Percentiles rank a stretch among this genome's conserved stretches.
Conservation (phyloP, 2,797 vertebrate genomes). For the Rhodeus uyekii region DNA sequence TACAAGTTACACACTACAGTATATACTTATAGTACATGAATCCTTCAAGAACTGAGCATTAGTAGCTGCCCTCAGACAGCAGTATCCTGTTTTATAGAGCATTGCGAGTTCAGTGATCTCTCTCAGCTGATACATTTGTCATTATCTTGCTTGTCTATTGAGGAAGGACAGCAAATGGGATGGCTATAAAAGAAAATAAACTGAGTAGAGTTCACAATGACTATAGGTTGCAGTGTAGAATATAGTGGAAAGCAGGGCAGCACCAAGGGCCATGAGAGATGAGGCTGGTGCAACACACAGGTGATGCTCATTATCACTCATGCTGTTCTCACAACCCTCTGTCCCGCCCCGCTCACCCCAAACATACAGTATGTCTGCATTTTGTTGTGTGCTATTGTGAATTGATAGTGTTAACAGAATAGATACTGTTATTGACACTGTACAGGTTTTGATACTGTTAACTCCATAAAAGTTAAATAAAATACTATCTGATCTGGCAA, state of each 20-base stretch:
- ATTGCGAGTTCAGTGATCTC: conserved; percentile 10
- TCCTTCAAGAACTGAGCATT: not conserved
- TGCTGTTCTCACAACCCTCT: too few relatives aligned
- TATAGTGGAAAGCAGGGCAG: too few relatives aligned
- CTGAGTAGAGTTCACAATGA: not conserved
- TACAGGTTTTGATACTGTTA: not conserved
- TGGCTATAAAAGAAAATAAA: not conserved
- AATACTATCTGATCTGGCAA: not conserved
- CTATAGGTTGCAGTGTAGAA: not conserved
- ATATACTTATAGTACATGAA: not conserved
- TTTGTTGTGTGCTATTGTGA: not conserved
- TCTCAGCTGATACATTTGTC: not conserved
- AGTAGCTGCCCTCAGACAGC: conserved; percentile 15
- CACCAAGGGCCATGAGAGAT: too few relatives aligned
- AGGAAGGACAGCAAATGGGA: not conserved
- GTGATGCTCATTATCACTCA: too few relatives aligned
- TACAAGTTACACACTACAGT: conserved; percentile 9
- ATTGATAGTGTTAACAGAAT: not conserved
- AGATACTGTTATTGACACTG: not conserved
- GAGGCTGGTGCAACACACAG: too few relatives aligned
- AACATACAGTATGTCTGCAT: too few relatives aligned
- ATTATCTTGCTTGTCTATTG: not conserved
- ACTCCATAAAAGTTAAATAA: not conserved
- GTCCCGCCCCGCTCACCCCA: too few relatives aligned
- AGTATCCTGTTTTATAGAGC: conserved; percentile 6